These are phyloP conservation scores for Chelonus insularis DNA, from an alignment of 1,140 invertebrate genomes.

Conservation along the genomic window DNA sequence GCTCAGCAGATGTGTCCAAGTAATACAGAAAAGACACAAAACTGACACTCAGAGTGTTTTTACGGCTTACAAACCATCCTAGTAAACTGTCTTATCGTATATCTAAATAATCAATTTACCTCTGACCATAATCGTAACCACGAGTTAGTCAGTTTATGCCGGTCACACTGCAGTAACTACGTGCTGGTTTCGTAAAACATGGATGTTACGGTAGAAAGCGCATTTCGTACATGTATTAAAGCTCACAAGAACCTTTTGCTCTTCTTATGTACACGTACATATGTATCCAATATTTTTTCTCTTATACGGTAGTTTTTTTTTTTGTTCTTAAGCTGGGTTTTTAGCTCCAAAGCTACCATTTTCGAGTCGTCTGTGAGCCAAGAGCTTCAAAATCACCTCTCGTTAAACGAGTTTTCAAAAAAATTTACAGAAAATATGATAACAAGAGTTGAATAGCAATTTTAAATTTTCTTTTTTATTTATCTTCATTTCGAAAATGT, in stretches of 20 bases:
- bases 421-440: no score
- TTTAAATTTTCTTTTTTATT: no score
- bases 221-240: slow-evolving; percentile 7
- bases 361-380: no score
- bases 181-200: slow-evolving; percentile 22
- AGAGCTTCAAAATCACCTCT: no score
- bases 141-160: slow-evolving; percentile 53
- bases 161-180: slow-evolving; percentile 38
- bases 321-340: no score
- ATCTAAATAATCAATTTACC: slow-evolving; percentile 57
- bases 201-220: slow-evolving; percentile 4
- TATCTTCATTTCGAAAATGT: no score
- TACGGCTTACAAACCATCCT: slow-evolving; percentile 32
- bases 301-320: no score
- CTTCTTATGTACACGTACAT: background rate
- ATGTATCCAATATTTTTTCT: no score
- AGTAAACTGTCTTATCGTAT: slow-evolving; percentile 44
- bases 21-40: slow-evolving; percentile 34
- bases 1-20: slow-evolving; percentile 27
- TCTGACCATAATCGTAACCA: slow-evolving; percentile 55
- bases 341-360: no score
- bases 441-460: no score
- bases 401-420: no score
- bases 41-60: slow-evolving; percentile 38
- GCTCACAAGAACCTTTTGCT: background rate